A percentile compares a stretch with the other conserved stretches of the same genome.
Conservation (phyloP, 2,113 vertebrate genomes). For the Siniperca knerii region DNA sequence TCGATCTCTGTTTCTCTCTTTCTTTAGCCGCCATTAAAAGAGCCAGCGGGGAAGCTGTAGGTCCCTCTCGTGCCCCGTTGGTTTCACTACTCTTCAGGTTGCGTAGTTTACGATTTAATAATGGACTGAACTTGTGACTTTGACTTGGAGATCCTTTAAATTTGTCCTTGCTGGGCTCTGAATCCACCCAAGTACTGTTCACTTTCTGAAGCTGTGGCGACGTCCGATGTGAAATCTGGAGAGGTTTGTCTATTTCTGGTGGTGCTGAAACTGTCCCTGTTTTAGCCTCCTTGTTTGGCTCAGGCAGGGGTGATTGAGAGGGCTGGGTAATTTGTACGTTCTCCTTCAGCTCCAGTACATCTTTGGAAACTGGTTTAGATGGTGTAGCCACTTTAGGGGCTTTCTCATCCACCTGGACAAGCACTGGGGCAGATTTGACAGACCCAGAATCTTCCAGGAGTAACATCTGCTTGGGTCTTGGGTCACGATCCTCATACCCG, state of each 20-base stretch:
- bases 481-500: constrained; percentile 51
- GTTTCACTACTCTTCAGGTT: constrained; percentile 78
- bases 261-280: constrained; percentile 18
- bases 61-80: constrained; percentile 47
- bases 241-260: constrained; percentile 43
- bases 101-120: constrained; percentile 78
- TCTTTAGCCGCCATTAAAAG: constrained; percentile 92
- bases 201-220: constrained; percentile 61
- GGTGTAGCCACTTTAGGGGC: constrained; percentile 39
- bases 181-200: neutral
- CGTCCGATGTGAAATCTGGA: neutral
- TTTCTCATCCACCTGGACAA: constrained; percentile 61
- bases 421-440: constrained; percentile 41
- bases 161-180: constrained; percentile 47
- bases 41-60: constrained; percentile 88
- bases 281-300: constrained; percentile 34
- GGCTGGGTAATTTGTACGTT: constrained; percentile 42
- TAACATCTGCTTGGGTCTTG: constrained; percentile 76
- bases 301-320: constrained; percentile 9
- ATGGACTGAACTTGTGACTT: constrained; percentile 66
- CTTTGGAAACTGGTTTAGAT: constrained; percentile 67
- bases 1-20: constrained; percentile 86
- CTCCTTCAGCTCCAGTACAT: constrained; percentile 50
- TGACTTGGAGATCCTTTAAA: constrained; percentile 31
- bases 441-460: constrained; percentile 77